Evolutionary conservation across 2,888 invertebrate species (phyloP).

Genomic region (Diaperis boleti): DNA sequence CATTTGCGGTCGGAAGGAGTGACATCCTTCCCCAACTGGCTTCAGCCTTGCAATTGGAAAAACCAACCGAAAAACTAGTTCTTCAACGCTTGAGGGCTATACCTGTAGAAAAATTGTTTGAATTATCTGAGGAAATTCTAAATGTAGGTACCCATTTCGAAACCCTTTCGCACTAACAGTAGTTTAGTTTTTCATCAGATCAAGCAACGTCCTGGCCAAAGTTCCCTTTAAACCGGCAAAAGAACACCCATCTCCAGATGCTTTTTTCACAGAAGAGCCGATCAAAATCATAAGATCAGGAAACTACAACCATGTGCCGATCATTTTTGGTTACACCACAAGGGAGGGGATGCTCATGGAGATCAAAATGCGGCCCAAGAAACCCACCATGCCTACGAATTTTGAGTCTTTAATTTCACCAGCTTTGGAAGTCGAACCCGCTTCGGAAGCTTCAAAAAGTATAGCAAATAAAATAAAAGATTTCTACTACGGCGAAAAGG

Average conservation of each 20-base stretch:
- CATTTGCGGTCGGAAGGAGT: slow-evolving; percentile 50
- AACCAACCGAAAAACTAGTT: slow-evolving; percentile 45
- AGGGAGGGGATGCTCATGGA: slow-evolving; percentile 53
- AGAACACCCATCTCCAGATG: slow-evolving; percentile 45
- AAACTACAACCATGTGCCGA: slow-evolving; percentile 52
- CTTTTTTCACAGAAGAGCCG: slow-evolving; percentile 50
- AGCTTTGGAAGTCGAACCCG: slow-evolving; percentile 50
- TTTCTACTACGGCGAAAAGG: slow-evolving; percentile 55
- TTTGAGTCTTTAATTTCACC: slow-evolving; percentile 50
- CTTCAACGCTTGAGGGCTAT: slow-evolving; percentile 62
- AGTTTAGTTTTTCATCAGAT: neutral
- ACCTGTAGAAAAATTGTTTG: slow-evolving; percentile 60
- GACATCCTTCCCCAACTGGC: slow-evolving; percentile 2
- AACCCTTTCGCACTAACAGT: too few relatives aligned
- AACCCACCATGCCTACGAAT: slow-evolving; percentile 44
- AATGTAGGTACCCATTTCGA: too few relatives aligned
- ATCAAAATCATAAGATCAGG: slow-evolving; percentile 48
- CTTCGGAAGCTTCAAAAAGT: slow-evolving; percentile 47
- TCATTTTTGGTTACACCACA: slow-evolving; percentile 52
- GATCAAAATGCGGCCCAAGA: neutral
- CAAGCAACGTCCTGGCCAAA: neutral
- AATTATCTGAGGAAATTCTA: slow-evolving; percentile 53
- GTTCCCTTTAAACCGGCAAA: slow-evolving; percentile 39
- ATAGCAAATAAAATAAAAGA: slow-evolving; percentile 52
- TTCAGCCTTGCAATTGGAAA: neutral